Percentiles rank a stretch among this genome's conserved stretches.
phyloP scores from a whole-genome alignment of 2,888 invertebrate species.

The Pseudanteris insignis region DNA sequence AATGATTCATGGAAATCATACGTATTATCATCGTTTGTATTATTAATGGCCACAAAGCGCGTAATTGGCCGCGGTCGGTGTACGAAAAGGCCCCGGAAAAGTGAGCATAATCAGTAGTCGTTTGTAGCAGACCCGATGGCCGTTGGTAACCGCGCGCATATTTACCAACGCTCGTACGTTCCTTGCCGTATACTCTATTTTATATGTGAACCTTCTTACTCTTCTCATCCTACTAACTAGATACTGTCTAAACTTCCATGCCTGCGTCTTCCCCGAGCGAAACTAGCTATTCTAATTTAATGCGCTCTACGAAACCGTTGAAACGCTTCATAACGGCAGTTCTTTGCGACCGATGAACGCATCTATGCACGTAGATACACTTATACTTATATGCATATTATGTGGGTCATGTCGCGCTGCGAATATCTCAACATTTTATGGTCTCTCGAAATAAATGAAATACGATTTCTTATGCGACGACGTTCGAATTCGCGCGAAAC shows the following conservation, averaged over 20 bases:
- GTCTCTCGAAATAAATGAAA: conserved; percentile 41
- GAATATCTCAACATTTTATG: conserved; percentile 41
- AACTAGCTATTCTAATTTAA: conserved; percentile 46
- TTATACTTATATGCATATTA: conserved; percentile 40
- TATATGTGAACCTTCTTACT: conserved; percentile 39
- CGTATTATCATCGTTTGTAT: conserved; percentile 22
- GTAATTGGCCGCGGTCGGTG: conserved; percentile 26
- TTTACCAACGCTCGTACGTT: conserved; percentile 28
- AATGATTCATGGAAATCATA: conserved; percentile 30
- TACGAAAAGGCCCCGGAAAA: conserved; percentile 18
- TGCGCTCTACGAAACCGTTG: conserved; percentile 43
- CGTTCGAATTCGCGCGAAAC: too few relatives aligned
- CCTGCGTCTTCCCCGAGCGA: conserved; percentile 41
- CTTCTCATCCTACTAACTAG: conserved; percentile 39
- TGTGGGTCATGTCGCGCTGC: conserved; percentile 44
- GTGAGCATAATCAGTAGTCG: conserved; percentile 54
- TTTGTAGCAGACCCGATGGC: conserved; percentile 22
- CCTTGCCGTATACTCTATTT: conserved; percentile 36
- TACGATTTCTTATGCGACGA: conserved; percentile 37
- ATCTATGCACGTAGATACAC: conserved; percentile 27
- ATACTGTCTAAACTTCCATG: conserved; percentile 44
- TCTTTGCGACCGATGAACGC: conserved; percentile 44
- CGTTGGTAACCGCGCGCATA: conserved; percentile 24
- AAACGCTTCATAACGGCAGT: conserved; percentile 47
- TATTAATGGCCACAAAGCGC: conserved; percentile 30